Conservation (phyloP, 2,888 invertebrate species). For the Drosophila anceps region DNA sequence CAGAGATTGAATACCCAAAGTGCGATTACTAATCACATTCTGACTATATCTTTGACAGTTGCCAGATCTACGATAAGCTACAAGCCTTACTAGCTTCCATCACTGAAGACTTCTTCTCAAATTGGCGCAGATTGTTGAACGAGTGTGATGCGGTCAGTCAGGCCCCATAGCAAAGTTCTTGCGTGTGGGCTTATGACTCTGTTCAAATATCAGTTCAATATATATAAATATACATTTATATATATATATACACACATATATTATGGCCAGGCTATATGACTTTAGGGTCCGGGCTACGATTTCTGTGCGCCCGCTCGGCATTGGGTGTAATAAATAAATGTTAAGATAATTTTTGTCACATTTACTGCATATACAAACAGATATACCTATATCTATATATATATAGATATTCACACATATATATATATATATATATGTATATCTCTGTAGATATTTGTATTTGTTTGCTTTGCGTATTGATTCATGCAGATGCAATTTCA, state of each 20-base stretch:
- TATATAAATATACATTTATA: conserved; percentile 32
- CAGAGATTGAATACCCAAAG: no score
- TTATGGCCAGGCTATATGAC: neutral
- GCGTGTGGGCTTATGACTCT: conserved; percentile 40
- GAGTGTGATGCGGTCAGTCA: neutral
- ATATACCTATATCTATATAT: conserved; percentile 3
- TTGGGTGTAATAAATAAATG: conserved; percentile 66
- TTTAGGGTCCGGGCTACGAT: neutral
- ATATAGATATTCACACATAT: conserved; percentile 4
- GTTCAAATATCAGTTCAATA: conserved; percentile 20
- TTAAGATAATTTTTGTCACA: conserved; percentile 48
- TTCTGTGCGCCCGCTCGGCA: conserved; percentile 30
- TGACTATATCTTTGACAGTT: no score
- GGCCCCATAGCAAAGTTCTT: neutral
- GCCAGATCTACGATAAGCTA: no score
- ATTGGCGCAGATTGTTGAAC: no score
- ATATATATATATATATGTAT: conserved; percentile 16
- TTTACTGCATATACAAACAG: neutral
- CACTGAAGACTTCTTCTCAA: no score
- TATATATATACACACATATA: neutral
- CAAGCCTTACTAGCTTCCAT: no score
- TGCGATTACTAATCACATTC: no score
- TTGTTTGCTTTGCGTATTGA: conserved; percentile 17
- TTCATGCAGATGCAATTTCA: conserved; percentile 43
- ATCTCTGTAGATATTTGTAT: conserved; percentile 1